Evolutionary conservation across 2,797 vertebrate species (phyloP).

Genomic region (Tympanoctomys barrerae): DNA sequence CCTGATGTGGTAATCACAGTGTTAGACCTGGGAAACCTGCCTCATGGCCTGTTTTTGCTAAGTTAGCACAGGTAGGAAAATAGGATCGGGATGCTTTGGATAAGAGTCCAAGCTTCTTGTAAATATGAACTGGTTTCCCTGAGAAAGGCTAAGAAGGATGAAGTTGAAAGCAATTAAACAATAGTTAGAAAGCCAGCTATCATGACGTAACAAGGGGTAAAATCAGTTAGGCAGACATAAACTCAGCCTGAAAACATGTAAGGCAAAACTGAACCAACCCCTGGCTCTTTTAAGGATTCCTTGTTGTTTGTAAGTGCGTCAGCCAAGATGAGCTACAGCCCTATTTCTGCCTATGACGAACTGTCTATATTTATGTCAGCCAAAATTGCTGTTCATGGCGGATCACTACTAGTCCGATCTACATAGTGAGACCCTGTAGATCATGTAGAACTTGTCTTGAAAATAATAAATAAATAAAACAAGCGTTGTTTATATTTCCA

Average conservation of each 20-base stretch:
- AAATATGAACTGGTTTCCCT: neutral
- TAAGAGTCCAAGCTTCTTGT: neutral
- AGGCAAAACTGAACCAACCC: conserved; percentile 69
- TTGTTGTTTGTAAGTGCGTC: conserved; percentile 60
- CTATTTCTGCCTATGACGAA: conserved; percentile 76
- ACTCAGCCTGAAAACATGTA: conserved; percentile 75
- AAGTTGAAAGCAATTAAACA: conserved; percentile 53
- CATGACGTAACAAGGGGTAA: conserved; percentile 55
- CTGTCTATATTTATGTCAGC: conserved; percentile 76
- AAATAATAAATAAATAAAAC: too few relatives aligned
- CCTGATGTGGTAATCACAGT: neutral
- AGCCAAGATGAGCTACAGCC: conserved; percentile 63
- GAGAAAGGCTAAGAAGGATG: conserved; percentile 71
- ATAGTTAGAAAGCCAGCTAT: conserved; percentile 63
- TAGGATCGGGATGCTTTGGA: neutral
- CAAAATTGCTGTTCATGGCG: conserved; percentile 63
- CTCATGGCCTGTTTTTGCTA: neutral
- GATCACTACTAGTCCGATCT: too few relatives aligned
- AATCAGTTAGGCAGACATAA: conserved; percentile 75
- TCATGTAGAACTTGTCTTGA: too few relatives aligned
- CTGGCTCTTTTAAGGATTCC: conserved; percentile 21
- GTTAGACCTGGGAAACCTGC: neutral
- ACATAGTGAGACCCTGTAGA: too few relatives aligned
- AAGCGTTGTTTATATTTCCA: neutral
- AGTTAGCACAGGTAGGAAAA: neutral